Conservation (phyloP, 2,797 vertebrate species). For the Acestrorhynchus altus region DNA sequence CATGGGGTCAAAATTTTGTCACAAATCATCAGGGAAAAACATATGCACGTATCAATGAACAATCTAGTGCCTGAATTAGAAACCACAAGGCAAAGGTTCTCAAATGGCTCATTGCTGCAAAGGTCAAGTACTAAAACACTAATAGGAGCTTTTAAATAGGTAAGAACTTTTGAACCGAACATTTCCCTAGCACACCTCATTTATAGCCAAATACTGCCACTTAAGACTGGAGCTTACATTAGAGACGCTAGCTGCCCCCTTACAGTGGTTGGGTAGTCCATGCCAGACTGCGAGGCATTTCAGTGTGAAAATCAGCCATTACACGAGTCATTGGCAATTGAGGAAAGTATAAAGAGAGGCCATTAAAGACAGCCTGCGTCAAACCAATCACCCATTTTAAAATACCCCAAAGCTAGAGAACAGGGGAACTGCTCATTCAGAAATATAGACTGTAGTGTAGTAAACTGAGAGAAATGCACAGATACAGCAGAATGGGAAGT, state of each 20-base stretch:
- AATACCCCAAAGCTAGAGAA: slow-evolving; percentile 58
- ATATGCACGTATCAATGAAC: not conserved
- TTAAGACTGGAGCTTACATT: slow-evolving; percentile 6
- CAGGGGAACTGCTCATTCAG: slow-evolving; percentile 39
- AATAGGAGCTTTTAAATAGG: not conserved
- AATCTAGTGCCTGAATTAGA: not conserved
- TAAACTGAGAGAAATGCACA: not conserved
- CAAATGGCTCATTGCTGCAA: not conserved
- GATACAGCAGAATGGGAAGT: not conserved
- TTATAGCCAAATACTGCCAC: slow-evolving; percentile 16
- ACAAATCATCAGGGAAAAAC: not conserved
- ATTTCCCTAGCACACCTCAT: slow-evolving; percentile 14
- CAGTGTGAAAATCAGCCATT: slow-evolving; percentile 71
- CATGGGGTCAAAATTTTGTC: not conserved
- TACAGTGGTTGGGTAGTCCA: slow-evolving; percentile 24
- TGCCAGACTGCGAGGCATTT: slow-evolving; percentile 62
- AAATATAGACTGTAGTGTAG: not conserved
- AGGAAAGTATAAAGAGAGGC: slow-evolving; percentile 48
- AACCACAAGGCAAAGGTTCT: not conserved
- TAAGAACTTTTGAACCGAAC: not conserved
- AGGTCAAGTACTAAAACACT: slow-evolving; percentile 11
- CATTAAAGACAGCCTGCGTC: slow-evolving; percentile 64
- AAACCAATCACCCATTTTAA: slow-evolving; percentile 70
- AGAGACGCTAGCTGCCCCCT: slow-evolving; percentile 4
- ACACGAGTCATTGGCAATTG: slow-evolving; percentile 65